Evolutionary conservation across 2,888 invertebrate genomes (phyloP).

Genomic region (Dione vanillae): DNA sequence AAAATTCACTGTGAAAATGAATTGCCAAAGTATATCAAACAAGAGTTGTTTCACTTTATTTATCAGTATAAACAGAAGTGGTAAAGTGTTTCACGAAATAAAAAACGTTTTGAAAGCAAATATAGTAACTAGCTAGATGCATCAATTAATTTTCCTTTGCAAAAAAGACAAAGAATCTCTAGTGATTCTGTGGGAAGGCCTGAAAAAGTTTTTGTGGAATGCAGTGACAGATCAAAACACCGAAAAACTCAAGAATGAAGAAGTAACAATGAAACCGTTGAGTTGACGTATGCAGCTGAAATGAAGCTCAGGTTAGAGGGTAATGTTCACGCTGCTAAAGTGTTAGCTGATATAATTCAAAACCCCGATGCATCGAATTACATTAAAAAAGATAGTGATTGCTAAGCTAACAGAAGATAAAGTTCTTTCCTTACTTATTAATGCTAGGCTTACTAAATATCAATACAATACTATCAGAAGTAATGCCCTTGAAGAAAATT

Average conservation of each 20-base stretch:
- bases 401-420: background rate
- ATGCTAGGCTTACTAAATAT: background rate
- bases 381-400: background rate
- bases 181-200: background rate
- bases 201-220: background rate
- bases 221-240: background rate
- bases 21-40: too few species aligned
- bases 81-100: too few species aligned
- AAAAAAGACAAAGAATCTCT: too few species aligned
- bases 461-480: background rate
- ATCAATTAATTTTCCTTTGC: too few species aligned
- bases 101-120: too few species aligned
- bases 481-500: background rate
- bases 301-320: background rate
- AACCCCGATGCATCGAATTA: background rate
- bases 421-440: background rate
- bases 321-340: background rate
- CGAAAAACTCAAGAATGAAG: background rate
- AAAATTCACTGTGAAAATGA: too few species aligned
- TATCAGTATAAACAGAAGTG: too few species aligned
- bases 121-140: too few species aligned
- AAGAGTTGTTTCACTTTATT: too few species aligned
- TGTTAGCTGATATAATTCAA: background rate
- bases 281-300: background rate
- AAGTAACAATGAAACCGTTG: background rate